Evolutionary conservation across 2,888 invertebrate genomes (phyloP), one percentile per base, ranked within the genome.

Genomic region (Polylopha cassiicola): DNA sequence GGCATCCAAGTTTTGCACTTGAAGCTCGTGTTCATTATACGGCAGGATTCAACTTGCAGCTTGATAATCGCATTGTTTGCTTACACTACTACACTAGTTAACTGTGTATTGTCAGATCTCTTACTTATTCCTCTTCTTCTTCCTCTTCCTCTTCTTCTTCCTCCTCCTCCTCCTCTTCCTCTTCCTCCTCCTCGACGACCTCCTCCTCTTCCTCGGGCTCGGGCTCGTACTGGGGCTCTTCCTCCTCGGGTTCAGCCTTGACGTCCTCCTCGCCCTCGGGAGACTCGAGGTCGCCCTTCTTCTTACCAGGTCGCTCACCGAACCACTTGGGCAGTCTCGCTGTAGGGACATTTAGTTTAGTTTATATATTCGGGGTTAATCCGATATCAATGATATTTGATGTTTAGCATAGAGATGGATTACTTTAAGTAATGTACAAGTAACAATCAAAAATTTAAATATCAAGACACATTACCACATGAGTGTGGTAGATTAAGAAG

Each of bases 241-340:
- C 91, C 49, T 90, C 90, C 50, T 91, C 92, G 44, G 88, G 91
- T 52, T 89, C 90, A 51, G 88, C 91, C 88, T 93, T 93, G 68
- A 92, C 91, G 74, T 93, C 93, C 69, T 95, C 95, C 78, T 95
- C 95, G 59, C 95, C 96, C 65, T 95, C 96, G 48, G 96, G 96
- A 65, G 95, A 93, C 56, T 95, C 95, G 53, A 91, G 91, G 53
- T 94, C 95, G 53, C 93, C 95, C 78, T 91, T 80, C 89, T 95
- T 96, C 86, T 95, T 95, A 89, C 95, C 95, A 56, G 95, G 95
- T 85, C 95, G 89, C 87, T 96, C 96, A 65, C 96, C 95, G 89
- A 95, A 95, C 96, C 96, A 96, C 86, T 95, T 96, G 64, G 95
- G 95, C 86, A 96, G 88, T 89, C 93, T 92, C 88, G 95, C 96